Conservation (phyloP, 2,797 vertebrate genomes). For the Parauchenoglanis ngamensis region DNA sequence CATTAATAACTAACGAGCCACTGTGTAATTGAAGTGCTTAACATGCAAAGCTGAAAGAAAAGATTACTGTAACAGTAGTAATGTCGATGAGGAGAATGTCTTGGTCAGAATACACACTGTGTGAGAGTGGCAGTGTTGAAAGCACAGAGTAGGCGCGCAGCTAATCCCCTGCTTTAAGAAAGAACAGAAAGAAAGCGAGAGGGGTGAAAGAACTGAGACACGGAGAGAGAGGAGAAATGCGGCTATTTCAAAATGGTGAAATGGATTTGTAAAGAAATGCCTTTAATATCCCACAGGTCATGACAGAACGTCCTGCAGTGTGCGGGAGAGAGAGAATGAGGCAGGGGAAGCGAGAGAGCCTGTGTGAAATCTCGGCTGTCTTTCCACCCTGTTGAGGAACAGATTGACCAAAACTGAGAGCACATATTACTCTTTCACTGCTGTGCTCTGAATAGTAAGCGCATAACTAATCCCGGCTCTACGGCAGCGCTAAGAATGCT, state of each 20-base stretch:
- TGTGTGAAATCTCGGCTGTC: constrained; percentile 35
- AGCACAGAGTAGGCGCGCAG: neutral
- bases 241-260: constrained; percentile 16
- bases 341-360: constrained; percentile 60
- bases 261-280: constrained; percentile 37
- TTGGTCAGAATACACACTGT: constrained; percentile 5
- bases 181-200: neutral
- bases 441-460: constrained; percentile 19
- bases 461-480: constrained; percentile 30
- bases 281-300: constrained; percentile 36
- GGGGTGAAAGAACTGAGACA: constrained; percentile 6
- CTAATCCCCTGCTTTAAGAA: constrained; percentile 23
- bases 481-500: neutral
- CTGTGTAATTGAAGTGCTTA: neutral
- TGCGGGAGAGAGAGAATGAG: constrained; percentile 55
- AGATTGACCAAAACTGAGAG: constrained; percentile 40
- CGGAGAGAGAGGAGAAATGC: neutral
- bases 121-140: neutral
- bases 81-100: neutral
- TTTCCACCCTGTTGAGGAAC: constrained; percentile 43
- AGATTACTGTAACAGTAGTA: neutral
- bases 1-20: neutral
- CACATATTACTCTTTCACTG: constrained; percentile 29
- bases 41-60: neutral
- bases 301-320: constrained; percentile 38